Base-by-base conservation (phyloP, 53 echinoderm and acorn worm genomes). In the Echinometra lucunter region DNA sequence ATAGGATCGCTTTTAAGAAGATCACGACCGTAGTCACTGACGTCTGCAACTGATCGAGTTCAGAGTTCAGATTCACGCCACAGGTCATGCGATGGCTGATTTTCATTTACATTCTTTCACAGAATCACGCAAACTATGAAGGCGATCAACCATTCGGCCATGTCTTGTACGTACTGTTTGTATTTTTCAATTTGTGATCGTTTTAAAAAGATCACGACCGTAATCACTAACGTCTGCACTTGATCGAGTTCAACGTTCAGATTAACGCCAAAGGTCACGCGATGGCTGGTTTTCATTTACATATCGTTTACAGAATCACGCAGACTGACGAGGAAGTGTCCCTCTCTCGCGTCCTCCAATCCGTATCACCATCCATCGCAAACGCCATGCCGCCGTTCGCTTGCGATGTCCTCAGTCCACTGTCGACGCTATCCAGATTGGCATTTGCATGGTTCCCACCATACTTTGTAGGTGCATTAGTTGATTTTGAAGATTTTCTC, bases 351-450 rank as follows among this genome's bases (percentile, higher is more conserved):
- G 4, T 8, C 30, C 30, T 47, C 85, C 49, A 60, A 30, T 42
- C 42, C 11, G 44, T 60, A 44, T 56, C 93, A 57, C 94, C 94
- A 16, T 94, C 94, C 66, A n/a, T 42, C 32, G 94, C 94, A 18
- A 83, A 63, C 12, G 85, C 85, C 40, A 83, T 45, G 4, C 44
- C 94, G 82, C 94, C 94, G 47, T 94, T 94, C 25, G 1, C 6
- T 13, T 42, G 85, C 63, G 94, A 63, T 44, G 82, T 83, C 57
- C 63, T 45, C n/a, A n/a, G n/a, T 13, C 30, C 85, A 28, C 82
- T 66, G 94, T 94, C 78, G 25, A 30, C 57, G 80, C n/a, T 37
- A 28, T 85, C 81, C 40, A 44, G 3, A 44, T 21, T 44, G 6
- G 38, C 49, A 13, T 49, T 85, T 25, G 1, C 49, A 28, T 49